These are phyloP conservation scores for Lithodes maja DNA, from an alignment of 2,888 invertebrate species.

Conservation along the genomic window DNA sequence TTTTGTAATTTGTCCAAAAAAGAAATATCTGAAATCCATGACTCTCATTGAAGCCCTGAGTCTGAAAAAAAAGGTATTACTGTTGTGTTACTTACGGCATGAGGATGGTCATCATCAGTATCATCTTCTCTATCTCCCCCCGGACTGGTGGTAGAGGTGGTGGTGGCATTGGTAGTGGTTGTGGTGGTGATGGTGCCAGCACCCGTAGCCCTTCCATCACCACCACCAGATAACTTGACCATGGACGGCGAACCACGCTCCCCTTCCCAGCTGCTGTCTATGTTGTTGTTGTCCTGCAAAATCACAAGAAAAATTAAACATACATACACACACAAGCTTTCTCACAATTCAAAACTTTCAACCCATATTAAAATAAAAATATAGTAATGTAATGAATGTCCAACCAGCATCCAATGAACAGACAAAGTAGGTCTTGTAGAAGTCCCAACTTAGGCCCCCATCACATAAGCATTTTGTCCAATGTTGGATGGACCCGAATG, in stretches of 20 bases:
- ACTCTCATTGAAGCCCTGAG: too few species aligned
- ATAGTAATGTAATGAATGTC: too few species aligned
- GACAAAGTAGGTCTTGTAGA: too few species aligned
- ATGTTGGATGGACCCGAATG: too few species aligned
- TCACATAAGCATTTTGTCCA: too few species aligned
- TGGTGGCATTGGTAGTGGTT: constrained; percentile 20
- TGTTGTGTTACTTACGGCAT: constrained; percentile 8
- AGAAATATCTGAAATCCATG: too few species aligned
- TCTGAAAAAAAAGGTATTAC: too few species aligned
- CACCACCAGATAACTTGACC: constrained; percentile 52
- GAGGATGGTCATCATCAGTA: constrained; percentile 45
- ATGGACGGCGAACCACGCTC: constrained; percentile 60
- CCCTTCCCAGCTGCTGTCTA: constrained; percentile 50
- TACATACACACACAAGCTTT: neutral
- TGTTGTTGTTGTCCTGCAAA: constrained; percentile 52
- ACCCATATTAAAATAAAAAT: too few species aligned
- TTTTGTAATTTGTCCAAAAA: too few species aligned
- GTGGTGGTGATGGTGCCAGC: constrained; percentile 2
- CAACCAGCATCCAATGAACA: too few species aligned
- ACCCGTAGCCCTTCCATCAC: neutral
- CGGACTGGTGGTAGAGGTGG: constrained; percentile 33
- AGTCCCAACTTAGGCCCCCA: too few species aligned
- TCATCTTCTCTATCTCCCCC: constrained; percentile 40
- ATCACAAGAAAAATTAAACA: neutral
- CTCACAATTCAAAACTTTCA: neutral